Evolutionary conservation across 2,888 invertebrate species (phyloP).

Genomic region (Aplocera efformata): DNA sequence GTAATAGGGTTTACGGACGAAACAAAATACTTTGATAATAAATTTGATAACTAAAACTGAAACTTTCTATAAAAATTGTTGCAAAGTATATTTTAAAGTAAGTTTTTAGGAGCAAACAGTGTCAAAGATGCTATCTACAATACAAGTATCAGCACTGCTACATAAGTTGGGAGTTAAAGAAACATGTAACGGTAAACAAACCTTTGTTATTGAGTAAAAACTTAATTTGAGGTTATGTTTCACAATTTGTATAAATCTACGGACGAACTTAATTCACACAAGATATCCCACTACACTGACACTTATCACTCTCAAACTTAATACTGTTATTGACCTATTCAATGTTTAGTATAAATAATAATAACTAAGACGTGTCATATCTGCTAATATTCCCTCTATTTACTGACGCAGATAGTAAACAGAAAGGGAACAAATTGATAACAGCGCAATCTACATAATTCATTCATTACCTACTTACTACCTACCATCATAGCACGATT

Average conservation of each 20-base stretch:
- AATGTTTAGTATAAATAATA: slow-evolving; percentile 8
- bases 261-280: slow-evolving; percentile 7
- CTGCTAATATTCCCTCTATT: slow-evolving; percentile 18
- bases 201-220: slow-evolving; percentile 28
- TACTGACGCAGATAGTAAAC: slow-evolving; percentile 12
- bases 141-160: too few species aligned
- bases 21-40: too few species aligned
- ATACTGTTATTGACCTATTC: slow-evolving; percentile 8
- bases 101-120: too few species aligned
- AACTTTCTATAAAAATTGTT: too few species aligned
- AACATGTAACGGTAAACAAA: too few species aligned
- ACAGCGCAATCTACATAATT: slow-evolving; percentile 16
- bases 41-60: too few species aligned
- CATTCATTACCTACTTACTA: slow-evolving; percentile 7
- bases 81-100: too few species aligned
- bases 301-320: slow-evolving; percentile 10
- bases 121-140: too few species aligned
- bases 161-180: too few species aligned
- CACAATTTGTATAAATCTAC: slow-evolving; percentile 12
- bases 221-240: slow-evolving; percentile 43
- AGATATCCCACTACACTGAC: slow-evolving; percentile 12
- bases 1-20: too few species aligned
- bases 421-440: slow-evolving; percentile 1
- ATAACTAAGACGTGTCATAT: slow-evolving; percentile 14
- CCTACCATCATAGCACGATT: slow-evolving; percentile 2